A percentile compares a stretch with the other conserved stretches of the same genome.
Conservation (phyloP, 2,113 vertebrate genomes). For the Peromyscus leucopus region DNA sequence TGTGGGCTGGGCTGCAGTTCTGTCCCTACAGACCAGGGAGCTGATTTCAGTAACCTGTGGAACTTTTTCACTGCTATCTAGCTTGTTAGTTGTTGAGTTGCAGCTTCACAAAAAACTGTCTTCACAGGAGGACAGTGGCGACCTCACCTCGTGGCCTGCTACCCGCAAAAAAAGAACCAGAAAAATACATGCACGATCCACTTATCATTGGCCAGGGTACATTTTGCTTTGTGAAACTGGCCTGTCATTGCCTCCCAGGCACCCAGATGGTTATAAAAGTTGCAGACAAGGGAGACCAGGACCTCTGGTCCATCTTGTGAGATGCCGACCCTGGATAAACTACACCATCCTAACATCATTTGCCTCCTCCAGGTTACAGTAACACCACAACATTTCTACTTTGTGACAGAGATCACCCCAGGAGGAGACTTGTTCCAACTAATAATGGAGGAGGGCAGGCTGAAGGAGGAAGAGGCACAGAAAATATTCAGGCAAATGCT, state of each 20-base stretch:
- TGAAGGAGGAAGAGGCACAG: no score
- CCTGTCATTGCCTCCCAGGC: background rate
- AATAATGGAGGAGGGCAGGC: no score
- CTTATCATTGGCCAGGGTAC: background rate
- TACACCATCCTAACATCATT: background rate
- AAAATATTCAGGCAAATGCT: no score
- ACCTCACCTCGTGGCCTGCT: background rate
- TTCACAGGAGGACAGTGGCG: background rate
- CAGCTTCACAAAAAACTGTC: no score
- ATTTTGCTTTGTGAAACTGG: background rate
- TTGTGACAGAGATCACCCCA: background rate
- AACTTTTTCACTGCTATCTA: background rate
- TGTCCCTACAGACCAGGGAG: no score
- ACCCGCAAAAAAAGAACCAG: background rate
- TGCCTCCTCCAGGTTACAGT: no score
- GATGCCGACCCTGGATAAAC: rapidly evolving
- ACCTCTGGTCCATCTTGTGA: background rate
- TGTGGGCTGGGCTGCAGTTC: no score
- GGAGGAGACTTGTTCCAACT: no score
- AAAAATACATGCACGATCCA: background rate
- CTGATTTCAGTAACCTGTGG: no score
- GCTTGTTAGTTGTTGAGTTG: background rate
- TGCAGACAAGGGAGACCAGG: background rate
- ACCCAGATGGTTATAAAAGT: background rate
- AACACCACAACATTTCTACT: rapidly evolving